These are phyloP conservation scores for Punctoribates punctum DNA, from an alignment of 2,888 invertebrate species.

Conservation along the genomic window DNA sequence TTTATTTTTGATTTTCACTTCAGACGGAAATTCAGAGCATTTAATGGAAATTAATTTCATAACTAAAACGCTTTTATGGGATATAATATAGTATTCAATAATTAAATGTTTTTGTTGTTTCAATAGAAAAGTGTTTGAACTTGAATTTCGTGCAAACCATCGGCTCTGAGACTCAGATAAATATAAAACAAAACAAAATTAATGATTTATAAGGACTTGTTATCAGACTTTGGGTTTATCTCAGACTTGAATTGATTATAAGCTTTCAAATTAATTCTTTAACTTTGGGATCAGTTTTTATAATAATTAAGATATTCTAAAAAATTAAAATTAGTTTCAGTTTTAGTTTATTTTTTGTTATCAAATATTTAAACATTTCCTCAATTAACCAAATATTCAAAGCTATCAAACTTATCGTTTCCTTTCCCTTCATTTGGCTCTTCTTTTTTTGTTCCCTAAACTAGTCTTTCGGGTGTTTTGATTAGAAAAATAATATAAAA, in stretches of 20 bases:
- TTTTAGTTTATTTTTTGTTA: constrained; percentile 7
- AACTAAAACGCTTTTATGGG: not conserved
- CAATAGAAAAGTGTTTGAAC: not conserved
- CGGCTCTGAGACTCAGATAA: not conserved
- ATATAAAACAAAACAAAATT: constrained; percentile 24
- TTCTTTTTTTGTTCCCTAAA: not conserved
- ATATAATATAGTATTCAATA: not conserved
- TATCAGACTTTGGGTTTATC: constrained; percentile 1
- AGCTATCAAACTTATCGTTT: no score
- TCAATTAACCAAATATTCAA: constrained; percentile 23
- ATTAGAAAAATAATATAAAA: not conserved
- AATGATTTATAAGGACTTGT: constrained; percentile 23
- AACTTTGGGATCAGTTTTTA: not conserved
- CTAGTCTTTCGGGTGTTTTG: not conserved
- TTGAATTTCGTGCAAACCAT: constrained; percentile 20
- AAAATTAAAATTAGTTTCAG: not conserved
- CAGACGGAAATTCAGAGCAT: not conserved
- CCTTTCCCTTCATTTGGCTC: not conserved
- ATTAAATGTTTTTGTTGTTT: constrained; percentile 22
- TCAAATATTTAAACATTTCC: constrained; percentile 32
- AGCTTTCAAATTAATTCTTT: not conserved
- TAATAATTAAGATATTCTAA: constrained; percentile 23
- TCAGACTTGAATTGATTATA: constrained; percentile 5
- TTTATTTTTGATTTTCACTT: not conserved
- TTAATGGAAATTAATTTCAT: not conserved